Evolutionary conservation across 92 coral and sea anemone genomes (phyloP), one percentile per base, ranked within the genome.

Genomic region (Parazoanthus darwini): DNA sequence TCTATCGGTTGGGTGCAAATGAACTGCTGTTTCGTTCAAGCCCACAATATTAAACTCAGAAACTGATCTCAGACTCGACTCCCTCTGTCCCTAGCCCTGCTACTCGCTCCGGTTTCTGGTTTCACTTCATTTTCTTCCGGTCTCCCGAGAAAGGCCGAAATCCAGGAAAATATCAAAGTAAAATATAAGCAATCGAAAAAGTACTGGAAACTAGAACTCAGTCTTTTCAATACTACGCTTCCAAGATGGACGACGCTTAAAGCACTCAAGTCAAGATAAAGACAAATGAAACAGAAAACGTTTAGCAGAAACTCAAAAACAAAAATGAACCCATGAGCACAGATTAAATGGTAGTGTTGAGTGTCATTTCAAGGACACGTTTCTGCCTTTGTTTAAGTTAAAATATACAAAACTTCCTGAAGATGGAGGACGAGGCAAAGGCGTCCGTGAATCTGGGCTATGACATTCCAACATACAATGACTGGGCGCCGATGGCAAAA

Each of bases 401-500:
- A 48, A 8, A 37, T 20, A 74, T 37, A 37, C 1, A 1, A 18
- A 18, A 0, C 26, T 76, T 54, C 4, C 59, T 18, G 13, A 11
- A 74, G 11, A 59, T 84, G 51, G 66, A 56, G 25, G 16, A 25
- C 33, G 76, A 77, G 16, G 6, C 65, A 20, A 44, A 44, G 56
- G 37, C 37, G 18, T 1, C 58, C 8, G 35, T 25, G 6, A 54
- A 93, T 58, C 88, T 81, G 13, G 94, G 91, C 37, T 97, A 94
- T 86, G 94, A 89, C 51, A 86, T 94, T 8, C 98, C 99, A 18
- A 93, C 98, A 6, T 95, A 65, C 82, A 90, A 94, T 85, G 91
- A 94, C 93, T 97, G 99, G 99, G 79, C 93, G 3, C 99, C 94
- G 14, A 89, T 93, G 58, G 99, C 99, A 15, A 95, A 89, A 86